Base-by-base conservation (phyloP, 2,797 vertebrate species). In the Benthosema pterotum region DNA sequence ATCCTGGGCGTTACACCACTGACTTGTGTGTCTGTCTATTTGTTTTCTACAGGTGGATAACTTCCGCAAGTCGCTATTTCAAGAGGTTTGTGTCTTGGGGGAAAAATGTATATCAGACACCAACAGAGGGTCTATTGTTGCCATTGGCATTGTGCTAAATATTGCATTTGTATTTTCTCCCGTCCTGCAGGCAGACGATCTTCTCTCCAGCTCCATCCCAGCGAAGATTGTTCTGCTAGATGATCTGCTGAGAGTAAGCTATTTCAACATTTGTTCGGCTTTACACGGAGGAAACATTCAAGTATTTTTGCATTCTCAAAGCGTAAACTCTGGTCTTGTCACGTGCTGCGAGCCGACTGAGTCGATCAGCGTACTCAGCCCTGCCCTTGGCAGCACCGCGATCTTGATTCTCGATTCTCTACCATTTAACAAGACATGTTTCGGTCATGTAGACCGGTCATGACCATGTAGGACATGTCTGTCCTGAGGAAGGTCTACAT, bases 191-290 rank as follows among this genome's bases (percentile, higher is more conserved):
- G 94, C 94, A 15, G 93, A 94, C 48, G 85, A 88, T 17, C 88
- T 95, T 66, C 94, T 97, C 67, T 93, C 83, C 42, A 84, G 52
- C 22, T 78, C 80, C 63, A 91, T 96, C 72, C 96, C 96, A 1
- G 47, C 67, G 80, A 97, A 95, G 88, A 95, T 96, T 8, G 22
- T 82, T 0, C 81, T 88, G 64, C 85, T 96, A 82, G 93, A 93
- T 56, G 85, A 80, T 13, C 81, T 96, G 56, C 88, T 96, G 46
- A 91, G 77, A 88, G 95, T 94, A 79, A 75, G 84, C 1, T 3
- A 0, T 11, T 58, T 50, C 11, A 32, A 1, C 9, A 1, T 42
- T 18, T 9, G 11, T 38, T 38, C 32, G 8, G 28, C 28, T 32
- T 32, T 32, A 32, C 28, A 32, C 5, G 7, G 5, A 32, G 28